A percentile compares a stretch with the other conserved stretches of the same genome.
phyloP scores from a whole-genome alignment of 2,888 invertebrate genomes.

The Tubulanus polymorphus region DNA sequence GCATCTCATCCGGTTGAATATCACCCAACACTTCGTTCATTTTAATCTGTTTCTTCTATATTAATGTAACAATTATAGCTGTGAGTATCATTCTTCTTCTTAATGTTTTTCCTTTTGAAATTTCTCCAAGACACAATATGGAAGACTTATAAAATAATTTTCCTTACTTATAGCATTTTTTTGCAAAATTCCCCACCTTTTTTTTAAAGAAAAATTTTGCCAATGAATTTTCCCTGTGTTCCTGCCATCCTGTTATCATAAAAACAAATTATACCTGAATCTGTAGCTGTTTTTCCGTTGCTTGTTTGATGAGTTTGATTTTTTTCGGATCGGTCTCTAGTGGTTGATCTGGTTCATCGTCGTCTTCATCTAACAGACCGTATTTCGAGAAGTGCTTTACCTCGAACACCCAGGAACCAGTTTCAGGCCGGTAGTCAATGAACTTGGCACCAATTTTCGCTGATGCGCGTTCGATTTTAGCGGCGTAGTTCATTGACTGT shows the following conservation, averaged over 20 bases:
- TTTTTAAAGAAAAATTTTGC: too few species aligned
- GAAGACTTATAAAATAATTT: too few species aligned
- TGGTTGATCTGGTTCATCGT: slow-evolving; percentile 62
- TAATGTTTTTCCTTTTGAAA: too few species aligned
- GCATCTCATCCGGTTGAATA: background rate
- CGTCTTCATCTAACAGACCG: slow-evolving; percentile 86
- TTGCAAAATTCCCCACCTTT: too few species aligned
- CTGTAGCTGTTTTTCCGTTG: slow-evolving; percentile 22
- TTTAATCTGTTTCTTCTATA: too few species aligned
- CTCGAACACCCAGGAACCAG: slow-evolving; percentile 96
- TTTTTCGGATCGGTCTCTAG: slow-evolving; percentile 26
- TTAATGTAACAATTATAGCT: too few species aligned
- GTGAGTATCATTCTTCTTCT: too few species aligned
- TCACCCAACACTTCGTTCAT: background rate
- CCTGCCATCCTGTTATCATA: too few species aligned
- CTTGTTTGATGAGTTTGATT: slow-evolving; percentile 29
- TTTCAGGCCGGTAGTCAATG: slow-evolving; percentile 89
- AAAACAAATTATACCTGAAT: too few species aligned
- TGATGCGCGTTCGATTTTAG: slow-evolving; percentile 76
- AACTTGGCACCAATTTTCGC: slow-evolving; percentile 85
- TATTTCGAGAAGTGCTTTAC: slow-evolving; percentile 95
- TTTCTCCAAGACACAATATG: too few species aligned
- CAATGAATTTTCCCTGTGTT: too few species aligned
- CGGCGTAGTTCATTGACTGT: slow-evolving; percentile 77
- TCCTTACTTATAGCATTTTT: too few species aligned